Base-by-base conservation (phyloP, 2,888 invertebrate species). In the Zygogramma bicolorata region DNA sequence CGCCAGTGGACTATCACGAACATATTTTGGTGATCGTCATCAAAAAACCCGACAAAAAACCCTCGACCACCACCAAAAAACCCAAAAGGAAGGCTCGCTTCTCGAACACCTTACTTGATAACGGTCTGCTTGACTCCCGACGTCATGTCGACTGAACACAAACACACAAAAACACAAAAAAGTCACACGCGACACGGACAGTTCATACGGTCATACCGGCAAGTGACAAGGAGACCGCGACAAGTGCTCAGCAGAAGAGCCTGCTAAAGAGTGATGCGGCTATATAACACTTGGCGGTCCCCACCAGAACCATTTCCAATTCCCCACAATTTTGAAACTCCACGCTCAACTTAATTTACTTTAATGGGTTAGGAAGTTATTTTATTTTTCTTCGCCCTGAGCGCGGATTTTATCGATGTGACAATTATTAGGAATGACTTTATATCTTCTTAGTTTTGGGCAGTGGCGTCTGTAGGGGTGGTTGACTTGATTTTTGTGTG, bases 91-190 rank as follows among this genome's bases (percentile, higher is more conserved):
- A 15, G 6, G 18, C 2, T 1, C n/a, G 6, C 42, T 29, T 66
- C 71, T 60, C 69, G 70, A 76, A 88, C 13, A 25, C 13, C 89
- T 88, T 87, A 89, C 89, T 89, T 89, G 81, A 89, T 89, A 71
- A 89, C 89, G 20, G 89, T 89, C 77, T 89, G 89, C 82, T 89
- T 89, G 84, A 89, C 88, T 75, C 88, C 87, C 80, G 88, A 88
- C 69, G 89, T 89, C 89, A 89, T 89, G 72, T 74, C 77, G 68
- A 72, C 73, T 71, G 73, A 74, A 69, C 71, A 72, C 61, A 70
- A 65, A 40, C 49, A 40, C 22, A 25, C 42, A 71, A 68, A 71
- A 67, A 71, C 65, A 68, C 61, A 34, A 22, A 68, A 57, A 68
- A 34, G 15, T 15, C 31, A 68, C 53, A 34, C 25, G 46, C 34